Evolutionary conservation across 1,140 invertebrate species (phyloP).

Genomic region (Cataglyphis hispanica): DNA sequence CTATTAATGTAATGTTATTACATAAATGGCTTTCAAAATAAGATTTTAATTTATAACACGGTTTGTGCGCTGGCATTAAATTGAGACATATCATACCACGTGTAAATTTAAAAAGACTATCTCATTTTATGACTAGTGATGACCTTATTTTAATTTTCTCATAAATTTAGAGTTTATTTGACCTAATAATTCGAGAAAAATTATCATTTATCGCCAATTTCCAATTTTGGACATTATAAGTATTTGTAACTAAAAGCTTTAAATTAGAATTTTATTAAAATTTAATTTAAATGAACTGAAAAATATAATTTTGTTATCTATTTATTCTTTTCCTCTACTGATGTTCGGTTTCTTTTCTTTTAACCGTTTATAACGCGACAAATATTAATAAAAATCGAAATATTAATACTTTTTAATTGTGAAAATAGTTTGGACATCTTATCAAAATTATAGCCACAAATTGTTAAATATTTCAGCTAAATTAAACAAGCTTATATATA

Average conservation of each 20-base stretch:
- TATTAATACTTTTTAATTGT: not conserved
- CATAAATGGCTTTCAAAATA: constrained; percentile 2
- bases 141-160: not conserved
- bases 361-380: not conserved
- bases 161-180: not conserved
- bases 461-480: not conserved
- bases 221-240: not conserved
- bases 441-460: not conserved
- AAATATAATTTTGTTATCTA: not conserved
- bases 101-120: not conserved
- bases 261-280: not conserved
- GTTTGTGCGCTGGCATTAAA: constrained; percentile 1
- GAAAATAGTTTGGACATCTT: not conserved
- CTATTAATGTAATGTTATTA: constrained; percentile 27
- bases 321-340: not conserved
- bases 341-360: not conserved
- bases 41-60: constrained; percentile 26
- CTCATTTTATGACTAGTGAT: not conserved
- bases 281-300: not conserved
- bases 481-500: not conserved
- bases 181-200: not conserved
- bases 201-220: not conserved
- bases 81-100: not conserved
- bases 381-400: not conserved
- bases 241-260: not conserved